Base-by-base conservation (phyloP, 2,888 invertebrate genomes). In the Eilema caniola region DNA sequence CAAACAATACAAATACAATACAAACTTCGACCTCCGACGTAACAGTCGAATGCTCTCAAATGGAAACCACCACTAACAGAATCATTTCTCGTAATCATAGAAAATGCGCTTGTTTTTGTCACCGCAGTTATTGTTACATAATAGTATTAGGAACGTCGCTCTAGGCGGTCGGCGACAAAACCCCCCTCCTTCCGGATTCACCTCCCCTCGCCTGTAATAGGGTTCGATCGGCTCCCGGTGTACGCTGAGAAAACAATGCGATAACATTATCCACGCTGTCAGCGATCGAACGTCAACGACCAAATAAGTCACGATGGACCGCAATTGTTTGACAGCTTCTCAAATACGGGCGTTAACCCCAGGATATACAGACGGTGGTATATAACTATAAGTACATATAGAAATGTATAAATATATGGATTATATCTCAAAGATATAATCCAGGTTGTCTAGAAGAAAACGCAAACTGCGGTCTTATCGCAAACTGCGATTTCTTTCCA, bases 181-280 rank as follows among this genome's bases (percentile, higher is more conserved):
- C 72, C 71, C 71, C 63, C 72, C 74, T 72, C 79, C 74, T 62
- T 10, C 69, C 71, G 31, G 61, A 69, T 72, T 31, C 28, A 53
- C 16, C 25, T 41, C 62, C 41, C 62, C 8, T 41, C 25, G 41
- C 25, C 62, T 0, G 16, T 16, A 25, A 20, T 62, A 24, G 37
- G 62, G 64, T 53, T 64, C 41, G 62, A 57, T 23, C 61, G 57
- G 77, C 84, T 87, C 83, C 86, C 86, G 83, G 83, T 85, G 73
- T 78, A 74, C 78, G 68, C 77, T 80, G 78, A 86, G 82, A 88
- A 88, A 88, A 90, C 88, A 89, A 87, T 87, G 84, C 80, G 76
- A 86, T 86, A 84, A 85, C 83, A 89, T 90, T 92, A 89, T 87
- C 83, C 85, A 90, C 89, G 90, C 90, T 88, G 90, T 90, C 89